Percentiles rank a stretch among this genome's conserved stretches.
These are phyloP conservation scores for Discoglossus pictus DNA, from an alignment of 2,797 vertebrate species.

Conservation along the genomic window DNA sequence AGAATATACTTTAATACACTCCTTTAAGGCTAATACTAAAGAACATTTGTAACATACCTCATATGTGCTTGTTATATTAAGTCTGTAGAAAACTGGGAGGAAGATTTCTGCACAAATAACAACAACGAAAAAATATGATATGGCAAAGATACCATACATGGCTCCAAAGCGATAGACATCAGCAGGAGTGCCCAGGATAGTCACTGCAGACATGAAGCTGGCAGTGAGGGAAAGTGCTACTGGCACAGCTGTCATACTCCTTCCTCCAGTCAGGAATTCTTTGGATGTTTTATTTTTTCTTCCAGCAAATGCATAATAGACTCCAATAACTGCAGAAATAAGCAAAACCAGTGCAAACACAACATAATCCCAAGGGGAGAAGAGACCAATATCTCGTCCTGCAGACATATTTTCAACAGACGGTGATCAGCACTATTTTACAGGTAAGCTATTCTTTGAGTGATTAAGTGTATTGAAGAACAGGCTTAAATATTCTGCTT, in stretches of 20 bases:
- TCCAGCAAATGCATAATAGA: slow-evolving; percentile 82
- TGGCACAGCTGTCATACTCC: slow-evolving; percentile 79
- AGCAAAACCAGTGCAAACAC: slow-evolving; percentile 85
- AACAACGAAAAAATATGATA: slow-evolving; percentile 77
- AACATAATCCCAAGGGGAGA: slow-evolving; percentile 83
- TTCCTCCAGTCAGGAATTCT: slow-evolving; percentile 86
- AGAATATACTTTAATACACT: no score
- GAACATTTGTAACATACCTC: slow-evolving; percentile 74
- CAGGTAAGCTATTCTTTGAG: not conserved
- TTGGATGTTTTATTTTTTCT: slow-evolving; percentile 69
- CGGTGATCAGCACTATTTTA: not conserved
- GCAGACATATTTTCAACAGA: slow-evolving; percentile 38
- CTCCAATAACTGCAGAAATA: slow-evolving; percentile 81
- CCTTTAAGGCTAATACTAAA: no score
- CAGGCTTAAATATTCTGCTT: slow-evolving; percentile 27
- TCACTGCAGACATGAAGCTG: slow-evolving; percentile 97
- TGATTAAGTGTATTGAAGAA: slow-evolving; percentile 16
- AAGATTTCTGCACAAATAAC: slow-evolving; percentile 85
- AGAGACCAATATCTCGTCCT: slow-evolving; percentile 57
- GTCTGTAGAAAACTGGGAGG: slow-evolving; percentile 89
- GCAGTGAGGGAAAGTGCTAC: slow-evolving; percentile 89
- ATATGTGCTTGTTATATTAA: slow-evolving; percentile 89
- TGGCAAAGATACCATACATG: slow-evolving; percentile 69
- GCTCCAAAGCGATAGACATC: slow-evolving; percentile 88
- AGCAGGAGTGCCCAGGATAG: slow-evolving; percentile 84